These are phyloP conservation scores for Panagrolaimus sp. DNA, from an alignment of 1,140 invertebrate genomes.

Conservation along the genomic window DNA sequence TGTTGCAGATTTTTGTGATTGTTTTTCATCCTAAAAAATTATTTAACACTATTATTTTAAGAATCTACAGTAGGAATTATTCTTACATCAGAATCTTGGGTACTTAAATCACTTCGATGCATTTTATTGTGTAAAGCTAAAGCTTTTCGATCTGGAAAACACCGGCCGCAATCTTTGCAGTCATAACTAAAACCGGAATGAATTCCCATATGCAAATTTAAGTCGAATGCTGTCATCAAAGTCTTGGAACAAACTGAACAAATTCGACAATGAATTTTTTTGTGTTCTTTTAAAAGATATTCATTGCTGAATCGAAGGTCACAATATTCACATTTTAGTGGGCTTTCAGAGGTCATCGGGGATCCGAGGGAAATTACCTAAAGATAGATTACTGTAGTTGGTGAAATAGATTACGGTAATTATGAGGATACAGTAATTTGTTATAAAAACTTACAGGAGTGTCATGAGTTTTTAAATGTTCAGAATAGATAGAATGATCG, in stretches of 20 bases:
- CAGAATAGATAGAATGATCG: conserved; percentile 31
- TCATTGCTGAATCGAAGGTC: conserved; percentile 38
- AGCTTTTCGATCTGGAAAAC: conserved; percentile 44
- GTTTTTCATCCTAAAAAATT: conserved; percentile 1
- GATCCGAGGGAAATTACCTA: conserved; percentile 6
- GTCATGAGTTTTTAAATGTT: conserved; percentile 35
- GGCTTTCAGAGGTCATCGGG: conserved; percentile 19
- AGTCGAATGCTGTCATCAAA: conserved; percentile 46
- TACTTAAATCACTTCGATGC: conserved; percentile 32
- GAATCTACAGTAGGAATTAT: background rate
- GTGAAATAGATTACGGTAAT: background rate
- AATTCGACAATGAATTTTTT: conserved; percentile 33
- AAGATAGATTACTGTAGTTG: background rate
- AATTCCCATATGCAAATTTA: conserved; percentile 48
- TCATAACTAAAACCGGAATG: conserved; percentile 47
- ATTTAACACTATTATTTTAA: background rate
- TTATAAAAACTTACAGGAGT: conserved; percentile 16
- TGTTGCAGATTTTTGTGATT: background rate
- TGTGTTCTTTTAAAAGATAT: conserved; percentile 38
- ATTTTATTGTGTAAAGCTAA: conserved; percentile 47
- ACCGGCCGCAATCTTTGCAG: conserved; percentile 50
- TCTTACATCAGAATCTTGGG: conserved; percentile 20
- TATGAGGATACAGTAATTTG: background rate
- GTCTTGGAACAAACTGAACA: conserved; percentile 40
- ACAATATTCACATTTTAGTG: conserved; percentile 36